A percentile compares a stretch with the other conserved stretches of the same genome.
These are phyloP conservation scores for Tribolium freemani DNA, from an alignment of 2,888 invertebrate genomes.

Conservation along the genomic window DNA sequence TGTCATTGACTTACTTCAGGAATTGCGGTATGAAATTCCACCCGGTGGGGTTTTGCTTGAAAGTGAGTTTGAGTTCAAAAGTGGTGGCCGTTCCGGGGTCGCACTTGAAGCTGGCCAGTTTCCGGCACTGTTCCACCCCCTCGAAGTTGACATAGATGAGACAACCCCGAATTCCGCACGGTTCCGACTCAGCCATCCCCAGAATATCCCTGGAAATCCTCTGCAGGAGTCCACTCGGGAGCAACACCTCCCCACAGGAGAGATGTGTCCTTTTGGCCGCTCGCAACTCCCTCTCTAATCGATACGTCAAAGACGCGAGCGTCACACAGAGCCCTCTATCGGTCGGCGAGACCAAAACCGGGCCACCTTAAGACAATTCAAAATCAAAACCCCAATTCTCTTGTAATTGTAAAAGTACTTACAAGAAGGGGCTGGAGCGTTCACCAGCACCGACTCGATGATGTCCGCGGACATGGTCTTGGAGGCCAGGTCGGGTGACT, in stretches of 20 bases:
- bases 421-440: conserved; percentile 61
- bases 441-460: conserved; percentile 63
- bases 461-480: conserved; percentile 64
- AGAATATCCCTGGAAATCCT: conserved; percentile 85
- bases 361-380: not conserved
- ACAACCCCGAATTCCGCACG: conserved; percentile 90
- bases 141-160: conserved; percentile 89
- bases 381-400: not conserved
- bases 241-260: conserved; percentile 86
- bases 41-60: conserved; percentile 86
- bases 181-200: conserved; percentile 88
- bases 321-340: conserved; percentile 69
- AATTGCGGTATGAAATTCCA: conserved; percentile 92
- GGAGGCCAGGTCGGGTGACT: conserved; percentile 60
- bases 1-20: conserved; percentile 80
- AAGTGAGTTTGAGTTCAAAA: conserved; percentile 88
- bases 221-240: conserved; percentile 86
- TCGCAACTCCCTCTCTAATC: conserved; percentile 84
- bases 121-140: conserved; percentile 73
- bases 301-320: conserved; percentile 79
- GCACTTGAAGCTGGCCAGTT: conserved; percentile 85
- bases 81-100: conserved; percentile 90
- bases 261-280: conserved; percentile 86
- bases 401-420: conserved; percentile 50
- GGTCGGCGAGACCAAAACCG: conserved; percentile 41